Evolutionary conservation across 2,888 invertebrate species (phyloP).

Genomic region (Xylota sylvarum): DNA sequence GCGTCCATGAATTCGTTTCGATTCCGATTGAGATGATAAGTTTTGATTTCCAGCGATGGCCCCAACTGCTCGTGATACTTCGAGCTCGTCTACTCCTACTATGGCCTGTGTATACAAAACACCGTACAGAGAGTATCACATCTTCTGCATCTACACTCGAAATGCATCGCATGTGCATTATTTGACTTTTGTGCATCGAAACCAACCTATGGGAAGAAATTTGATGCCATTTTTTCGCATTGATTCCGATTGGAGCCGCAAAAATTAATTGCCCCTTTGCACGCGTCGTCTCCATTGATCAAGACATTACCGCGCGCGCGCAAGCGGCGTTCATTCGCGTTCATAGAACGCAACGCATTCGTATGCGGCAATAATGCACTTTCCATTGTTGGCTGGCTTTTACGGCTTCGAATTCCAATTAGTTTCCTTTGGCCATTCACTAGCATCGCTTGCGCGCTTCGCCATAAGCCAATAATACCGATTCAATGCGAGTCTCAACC

Average conservation of each 20-base stretch:
- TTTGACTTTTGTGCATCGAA: slow-evolving; percentile 62
- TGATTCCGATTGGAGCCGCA: slow-evolving; percentile 78
- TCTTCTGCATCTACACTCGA: slow-evolving; percentile 61
- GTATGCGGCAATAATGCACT: slow-evolving; percentile 50
- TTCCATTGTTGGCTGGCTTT: slow-evolving; percentile 64
- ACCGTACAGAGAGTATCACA: slow-evolving; percentile 36
- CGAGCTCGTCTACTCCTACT: slow-evolving; percentile 53
- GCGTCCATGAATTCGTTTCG: slow-evolving; percentile 69
- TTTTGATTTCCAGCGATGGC: slow-evolving; percentile 59
- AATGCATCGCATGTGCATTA: slow-evolving; percentile 71
- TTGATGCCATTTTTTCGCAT: slow-evolving; percentile 55
- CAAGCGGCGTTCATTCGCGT: not conserved
- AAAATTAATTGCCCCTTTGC: slow-evolving; percentile 84
- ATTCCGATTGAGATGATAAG: slow-evolving; percentile 69
- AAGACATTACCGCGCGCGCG: slow-evolving; percentile 59
- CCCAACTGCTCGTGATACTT: slow-evolving; percentile 49
- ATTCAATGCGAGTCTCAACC: slow-evolving; percentile 56
- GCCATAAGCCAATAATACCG: slow-evolving; percentile 49
- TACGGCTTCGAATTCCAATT: slow-evolving; percentile 71
- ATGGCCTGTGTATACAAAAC: slow-evolving; percentile 12
- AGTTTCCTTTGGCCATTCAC: slow-evolving; percentile 70
- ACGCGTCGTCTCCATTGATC: slow-evolving; percentile 82
- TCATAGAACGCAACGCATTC: slow-evolving; percentile 63
- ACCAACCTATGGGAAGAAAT: slow-evolving; percentile 63
- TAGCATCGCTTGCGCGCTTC: slow-evolving; percentile 3